A percentile compares a stretch with the other conserved stretches of the same genome.
These are phyloP conservation scores for Cercopithecus diana DNA, from an alignment of 2,797 vertebrate species.

Conservation along the genomic window DNA sequence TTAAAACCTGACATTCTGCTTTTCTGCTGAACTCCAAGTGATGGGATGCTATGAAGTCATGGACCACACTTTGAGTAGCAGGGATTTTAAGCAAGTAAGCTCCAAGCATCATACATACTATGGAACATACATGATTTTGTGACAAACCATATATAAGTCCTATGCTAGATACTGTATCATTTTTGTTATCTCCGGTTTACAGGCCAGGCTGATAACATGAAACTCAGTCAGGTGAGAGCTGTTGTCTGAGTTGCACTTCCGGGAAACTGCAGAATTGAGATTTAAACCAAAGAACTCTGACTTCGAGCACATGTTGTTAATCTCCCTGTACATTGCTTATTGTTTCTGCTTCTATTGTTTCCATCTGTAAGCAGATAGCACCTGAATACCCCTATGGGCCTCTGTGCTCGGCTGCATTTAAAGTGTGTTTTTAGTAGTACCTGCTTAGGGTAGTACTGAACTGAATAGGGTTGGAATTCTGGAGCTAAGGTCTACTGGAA, in stretches of 20 bases:
- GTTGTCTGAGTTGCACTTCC: neutral
- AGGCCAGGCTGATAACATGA: neutral
- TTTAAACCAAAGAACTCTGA: neutral
- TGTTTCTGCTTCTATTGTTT: no score
- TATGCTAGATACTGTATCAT: neutral
- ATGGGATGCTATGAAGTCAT: neutral
- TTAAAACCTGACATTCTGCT: neutral
- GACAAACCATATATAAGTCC: neutral
- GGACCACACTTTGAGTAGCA: neutral
- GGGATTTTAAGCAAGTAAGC: neutral
- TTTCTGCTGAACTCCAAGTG: neutral
- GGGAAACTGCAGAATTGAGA: neutral
- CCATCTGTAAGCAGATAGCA: no score
- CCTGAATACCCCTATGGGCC: neutral
- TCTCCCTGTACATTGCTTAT: neutral
- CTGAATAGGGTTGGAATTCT: neutral
- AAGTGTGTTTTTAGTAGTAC: neutral
- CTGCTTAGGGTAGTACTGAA: neutral
- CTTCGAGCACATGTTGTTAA: neutral
- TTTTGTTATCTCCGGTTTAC: neutral
- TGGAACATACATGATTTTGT: neutral
- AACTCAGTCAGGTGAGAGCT: neutral
- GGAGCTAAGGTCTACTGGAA: neutral
- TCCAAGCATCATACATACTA: neutral
- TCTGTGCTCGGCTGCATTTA: neutral